Base-by-base conservation (phyloP, 2,888 invertebrate species). In the Oscheius sp. region DNA sequence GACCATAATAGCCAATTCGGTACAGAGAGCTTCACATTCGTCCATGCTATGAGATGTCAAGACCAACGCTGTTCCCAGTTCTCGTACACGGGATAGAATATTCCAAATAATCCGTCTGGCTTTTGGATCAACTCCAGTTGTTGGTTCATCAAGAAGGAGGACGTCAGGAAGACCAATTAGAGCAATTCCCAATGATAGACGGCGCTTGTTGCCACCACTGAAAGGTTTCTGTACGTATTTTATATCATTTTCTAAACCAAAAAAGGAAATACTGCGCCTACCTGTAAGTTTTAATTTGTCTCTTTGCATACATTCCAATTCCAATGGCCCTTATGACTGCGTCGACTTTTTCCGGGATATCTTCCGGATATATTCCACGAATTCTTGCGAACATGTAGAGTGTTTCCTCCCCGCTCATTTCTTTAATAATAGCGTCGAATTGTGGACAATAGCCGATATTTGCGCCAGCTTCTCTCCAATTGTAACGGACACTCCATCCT, bases 11-110 rank as follows among this genome's bases (percentile, higher is more conserved):
- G 59, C 59, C 63, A 63, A 12, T 23, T 43, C 64, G 23, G 92
- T 91, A 88, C 94, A 94, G 21, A 94, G 91, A 41, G 93, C 92
- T 88, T 94, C 94, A 90, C 93, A 94, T 90, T 94, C 94, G 88
- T 94, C 94, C 94, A 94, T 94, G 85, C 94, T 94, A 89, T 93
- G 93, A 0, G 93, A 93, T 12, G 93, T 92, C 75, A 93, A 90
- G 81, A 93, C 90, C 77, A 93, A 89, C 2, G 92, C 91, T 80
- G 92, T 91, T 7, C 91, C 91, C 2, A 84, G 88, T 41, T 74
- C 71, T 64, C 74, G 25, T 13, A 74, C 74, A 49, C 55, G 46
- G 1, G 71, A 61, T 1, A 76, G 63, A 27, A 79, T 77, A 66
- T 77, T 77, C 79, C 79, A 79, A 53, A 79, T 79, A 66, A 75